phyloP scores from a whole-genome alignment of 2,113 vertebrate species.

The Tor tambroides region DNA sequence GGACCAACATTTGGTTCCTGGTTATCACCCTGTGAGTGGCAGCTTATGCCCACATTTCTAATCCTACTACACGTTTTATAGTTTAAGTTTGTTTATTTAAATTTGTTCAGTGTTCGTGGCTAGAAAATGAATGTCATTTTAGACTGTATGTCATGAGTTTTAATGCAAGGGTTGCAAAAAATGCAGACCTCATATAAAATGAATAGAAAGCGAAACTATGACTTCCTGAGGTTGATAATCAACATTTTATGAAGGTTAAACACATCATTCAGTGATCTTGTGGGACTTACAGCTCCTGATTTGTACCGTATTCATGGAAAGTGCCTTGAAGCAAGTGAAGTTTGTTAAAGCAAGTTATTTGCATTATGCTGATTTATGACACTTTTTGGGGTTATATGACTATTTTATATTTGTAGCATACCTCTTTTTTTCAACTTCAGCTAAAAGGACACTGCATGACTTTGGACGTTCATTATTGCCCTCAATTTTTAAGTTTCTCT shows the following conservation, averaged over 20 bases:
- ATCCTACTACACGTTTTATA: no score
- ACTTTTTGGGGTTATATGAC: neutral
- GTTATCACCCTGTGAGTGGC: no score
- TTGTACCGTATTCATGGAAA: neutral
- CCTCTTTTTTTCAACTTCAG: neutral
- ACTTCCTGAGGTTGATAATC: no score
- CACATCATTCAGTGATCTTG: neutral
- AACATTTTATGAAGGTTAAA: slow-evolving; percentile 7
- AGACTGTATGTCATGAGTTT: neutral
- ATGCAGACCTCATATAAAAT: neutral
- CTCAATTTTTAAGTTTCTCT: neutral
- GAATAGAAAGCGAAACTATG: neutral
- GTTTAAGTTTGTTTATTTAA: no score
- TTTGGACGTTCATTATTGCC: neutral
- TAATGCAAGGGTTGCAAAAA: neutral
- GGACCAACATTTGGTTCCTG: no score
- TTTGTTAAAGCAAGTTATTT: slow-evolving; percentile 10
- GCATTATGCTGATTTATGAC: neutral
- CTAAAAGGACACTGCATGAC: neutral
- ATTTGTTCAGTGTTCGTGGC: no score
- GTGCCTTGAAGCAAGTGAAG: neutral
- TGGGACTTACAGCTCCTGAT: neutral
- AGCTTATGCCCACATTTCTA: no score
- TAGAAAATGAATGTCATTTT: neutral
- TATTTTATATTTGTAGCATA: neutral